Conservation (phyloP, 2,113 vertebrate genomes). For the Gymnobelideus leadbeateri region DNA sequence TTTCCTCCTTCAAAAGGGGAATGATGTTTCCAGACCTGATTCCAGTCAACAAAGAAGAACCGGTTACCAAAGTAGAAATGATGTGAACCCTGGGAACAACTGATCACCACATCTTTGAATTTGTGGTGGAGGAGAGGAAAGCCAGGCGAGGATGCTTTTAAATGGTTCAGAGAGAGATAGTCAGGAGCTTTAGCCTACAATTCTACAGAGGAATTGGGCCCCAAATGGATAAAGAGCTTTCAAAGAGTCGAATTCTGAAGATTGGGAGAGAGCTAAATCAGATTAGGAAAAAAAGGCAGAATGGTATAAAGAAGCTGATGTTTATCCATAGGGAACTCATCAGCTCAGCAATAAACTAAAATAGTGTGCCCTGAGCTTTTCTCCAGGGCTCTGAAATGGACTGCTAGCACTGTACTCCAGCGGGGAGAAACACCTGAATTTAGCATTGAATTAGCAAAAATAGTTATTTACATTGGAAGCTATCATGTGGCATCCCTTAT, state of each 20-base stretch:
- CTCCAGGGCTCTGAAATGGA: background rate
- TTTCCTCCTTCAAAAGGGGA: background rate
- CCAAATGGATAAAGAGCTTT: background rate
- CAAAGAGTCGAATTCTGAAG: background rate
- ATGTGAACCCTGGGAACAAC: background rate
- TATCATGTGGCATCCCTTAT: background rate
- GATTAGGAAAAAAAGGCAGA: background rate
- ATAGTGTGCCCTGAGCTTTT: background rate
- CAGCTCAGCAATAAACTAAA: background rate
- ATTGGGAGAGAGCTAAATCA: background rate
- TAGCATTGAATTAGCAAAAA: background rate
- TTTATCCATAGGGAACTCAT: background rate
- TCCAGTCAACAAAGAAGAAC: background rate
- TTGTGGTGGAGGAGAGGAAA: background rate
- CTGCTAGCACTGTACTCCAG: background rate
- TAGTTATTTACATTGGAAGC: background rate
- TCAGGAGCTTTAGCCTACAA: background rate
- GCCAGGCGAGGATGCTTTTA: background rate
- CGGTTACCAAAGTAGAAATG: background rate
- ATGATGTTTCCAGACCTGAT: background rate
- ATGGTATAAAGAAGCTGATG: background rate
- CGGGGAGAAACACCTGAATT: background rate
- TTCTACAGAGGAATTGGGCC: background rate
- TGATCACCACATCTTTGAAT: background rate
- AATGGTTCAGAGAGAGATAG: background rate